Conservation (phyloP, 2,888 invertebrate genomes). For the Napeogenes sylphis region DNA sequence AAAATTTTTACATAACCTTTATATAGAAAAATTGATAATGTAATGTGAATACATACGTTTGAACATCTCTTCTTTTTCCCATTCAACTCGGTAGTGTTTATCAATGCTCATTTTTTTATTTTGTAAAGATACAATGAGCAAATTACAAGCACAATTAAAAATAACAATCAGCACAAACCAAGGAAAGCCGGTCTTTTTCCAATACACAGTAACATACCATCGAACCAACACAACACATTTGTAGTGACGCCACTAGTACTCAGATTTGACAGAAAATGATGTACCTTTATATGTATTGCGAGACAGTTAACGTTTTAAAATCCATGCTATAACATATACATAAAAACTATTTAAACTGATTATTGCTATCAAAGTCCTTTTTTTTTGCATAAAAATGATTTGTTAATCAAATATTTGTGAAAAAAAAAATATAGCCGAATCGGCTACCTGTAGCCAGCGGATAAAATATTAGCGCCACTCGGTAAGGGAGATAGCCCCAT, state of each 20-base stretch:
- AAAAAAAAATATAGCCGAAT: not conserved
- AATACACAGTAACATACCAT: not conserved
- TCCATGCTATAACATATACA: not conserved
- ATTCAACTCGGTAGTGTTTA: constrained; percentile 1
- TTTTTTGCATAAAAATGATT: not conserved
- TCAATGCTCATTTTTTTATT: not conserved
- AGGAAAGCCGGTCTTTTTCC: not conserved
- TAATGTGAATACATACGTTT: not conserved
- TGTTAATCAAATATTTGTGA: not conserved
- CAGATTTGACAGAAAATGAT: not conserved
- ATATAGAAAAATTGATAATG: not conserved
- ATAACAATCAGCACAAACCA: not conserved
- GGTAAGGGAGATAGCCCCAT: not conserved
- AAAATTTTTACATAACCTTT: not conserved
- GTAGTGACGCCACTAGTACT: not conserved
- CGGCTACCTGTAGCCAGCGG: not conserved
- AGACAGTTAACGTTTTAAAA: not conserved
- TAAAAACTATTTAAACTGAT: not conserved
- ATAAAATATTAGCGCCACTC: not conserved
- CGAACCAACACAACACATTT: not conserved
- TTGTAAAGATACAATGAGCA: not conserved
- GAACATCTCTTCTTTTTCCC: constrained; percentile 1
- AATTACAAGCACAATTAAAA: not conserved
- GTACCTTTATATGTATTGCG: not conserved
- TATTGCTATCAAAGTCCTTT: not conserved